Conservation (phyloP, 1,140 invertebrate genomes). For the Amyelois transitella region DNA sequence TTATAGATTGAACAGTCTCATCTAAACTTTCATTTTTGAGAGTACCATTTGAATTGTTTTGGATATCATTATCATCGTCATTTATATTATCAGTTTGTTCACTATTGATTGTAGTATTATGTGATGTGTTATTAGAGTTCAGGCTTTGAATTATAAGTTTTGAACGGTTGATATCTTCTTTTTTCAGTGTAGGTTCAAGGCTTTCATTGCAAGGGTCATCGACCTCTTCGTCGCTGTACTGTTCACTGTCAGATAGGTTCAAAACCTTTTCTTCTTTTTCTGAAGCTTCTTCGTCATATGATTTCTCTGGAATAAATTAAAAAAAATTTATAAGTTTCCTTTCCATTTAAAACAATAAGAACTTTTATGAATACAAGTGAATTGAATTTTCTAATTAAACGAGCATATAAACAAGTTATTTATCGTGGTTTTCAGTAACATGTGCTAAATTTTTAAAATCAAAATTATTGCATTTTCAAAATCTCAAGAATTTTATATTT, state of each 20-base stretch:
- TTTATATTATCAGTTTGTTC: neutral
- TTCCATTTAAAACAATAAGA: neutral
- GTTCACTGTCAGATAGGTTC: slow-evolving; percentile 34
- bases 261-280: slow-evolving; percentile 24
- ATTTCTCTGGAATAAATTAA: slow-evolving; percentile 31
- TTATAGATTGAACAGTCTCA: slow-evolving; percentile 3
- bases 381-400: no score
- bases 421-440: no score
- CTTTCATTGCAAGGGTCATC: slow-evolving; percentile 42
- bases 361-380: no score
- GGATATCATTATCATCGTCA: slow-evolving; percentile 3
- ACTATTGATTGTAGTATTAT: slow-evolving; percentile 5
- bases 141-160: slow-evolving; percentile 28
- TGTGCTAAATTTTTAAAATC: no score
- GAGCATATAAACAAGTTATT: no score
- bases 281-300: slow-evolving; percentile 18
- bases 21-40: slow-evolving; percentile 6
- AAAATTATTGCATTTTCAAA: no score
- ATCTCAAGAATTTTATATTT: no score
- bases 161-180: slow-evolving; percentile 41
- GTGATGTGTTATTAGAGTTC: slow-evolving; percentile 7
- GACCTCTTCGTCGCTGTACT: slow-evolving; percentile 31
- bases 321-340: neutral
- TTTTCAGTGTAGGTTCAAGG: slow-evolving; percentile 50
- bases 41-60: slow-evolving; percentile 7